phyloP scores from a whole-genome alignment of 2,113 vertebrate species.

The Aegotheles bennettii region DNA sequence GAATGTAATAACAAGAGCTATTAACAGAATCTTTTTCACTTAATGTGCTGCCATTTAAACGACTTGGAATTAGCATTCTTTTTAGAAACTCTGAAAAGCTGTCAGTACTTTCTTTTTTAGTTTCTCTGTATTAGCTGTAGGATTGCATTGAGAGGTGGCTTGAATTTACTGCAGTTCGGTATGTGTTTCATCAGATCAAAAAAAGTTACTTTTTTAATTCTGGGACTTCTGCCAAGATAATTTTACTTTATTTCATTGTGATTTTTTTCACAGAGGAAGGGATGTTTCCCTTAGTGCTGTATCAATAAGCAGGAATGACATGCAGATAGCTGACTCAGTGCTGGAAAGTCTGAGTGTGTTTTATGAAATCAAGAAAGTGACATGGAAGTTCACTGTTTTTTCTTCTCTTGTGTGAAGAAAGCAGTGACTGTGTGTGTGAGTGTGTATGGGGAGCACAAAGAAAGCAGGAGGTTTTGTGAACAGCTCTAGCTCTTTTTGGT shows the following conservation, averaged over 20 bases:
- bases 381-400: constrained; percentile 52
- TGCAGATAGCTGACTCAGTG: constrained; percentile 52
- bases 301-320: constrained; percentile 60
- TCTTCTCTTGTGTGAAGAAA: constrained; percentile 18
- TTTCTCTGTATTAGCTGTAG: not conserved
- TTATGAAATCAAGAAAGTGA: constrained; percentile 55
- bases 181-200: constrained; percentile 49
- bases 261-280: constrained; percentile 60
- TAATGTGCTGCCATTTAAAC: not conserved
- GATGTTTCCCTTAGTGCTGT: constrained; percentile 62
- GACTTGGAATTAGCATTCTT: not conserved
- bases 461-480: not conserved
- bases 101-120: not conserved
- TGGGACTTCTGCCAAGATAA: constrained; percentile 48
- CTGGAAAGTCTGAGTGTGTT: constrained; percentile 25
- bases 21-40: not conserved
- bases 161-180: not conserved
- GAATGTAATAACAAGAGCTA: not conserved
- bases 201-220: not conserved
- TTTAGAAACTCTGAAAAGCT: not conserved
- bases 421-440: not conserved
- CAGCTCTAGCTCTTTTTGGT: not conserved
- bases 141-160: not conserved
- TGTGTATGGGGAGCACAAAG: not conserved
- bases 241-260: constrained; percentile 64